These are phyloP conservation scores for Nomada goodeniana DNA, from an alignment of 2,888 invertebrate species.

Conservation along the genomic window DNA sequence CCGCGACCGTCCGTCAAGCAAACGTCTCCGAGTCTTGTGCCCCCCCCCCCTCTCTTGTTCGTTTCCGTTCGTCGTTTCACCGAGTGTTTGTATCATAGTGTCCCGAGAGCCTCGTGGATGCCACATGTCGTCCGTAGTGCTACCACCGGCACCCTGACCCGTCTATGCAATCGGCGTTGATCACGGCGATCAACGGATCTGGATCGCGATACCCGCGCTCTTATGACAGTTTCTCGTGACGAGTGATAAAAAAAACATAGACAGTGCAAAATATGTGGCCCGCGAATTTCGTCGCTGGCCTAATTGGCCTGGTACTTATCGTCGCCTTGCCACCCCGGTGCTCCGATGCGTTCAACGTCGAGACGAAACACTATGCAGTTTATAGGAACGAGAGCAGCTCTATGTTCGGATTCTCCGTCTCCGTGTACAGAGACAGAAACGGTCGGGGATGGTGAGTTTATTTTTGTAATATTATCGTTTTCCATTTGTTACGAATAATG, in stretches of 20 bases:
- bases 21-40: slow-evolving; percentile 65
- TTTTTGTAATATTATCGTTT: neutral
- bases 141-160: slow-evolving; percentile 59
- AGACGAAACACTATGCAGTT: slow-evolving; percentile 79
- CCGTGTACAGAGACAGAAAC: slow-evolving; percentile 77
- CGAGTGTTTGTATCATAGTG: slow-evolving; percentile 25
- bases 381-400: slow-evolving; percentile 74
- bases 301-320: slow-evolving; percentile 59
- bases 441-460: slow-evolving; percentile 78
- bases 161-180: neutral
- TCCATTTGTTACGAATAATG: neutral
- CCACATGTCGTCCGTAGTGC: slow-evolving; percentile 69
- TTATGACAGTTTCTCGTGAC: slow-evolving; percentile 29
- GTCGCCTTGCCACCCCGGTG: slow-evolving; percentile 61
- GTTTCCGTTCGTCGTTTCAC: slow-evolving; percentile 11
- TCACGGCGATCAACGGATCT: slow-evolving; percentile 5
- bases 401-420: slow-evolving; percentile 83
- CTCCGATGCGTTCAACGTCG: slow-evolving; percentile 78
- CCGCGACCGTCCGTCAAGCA: slow-evolving; percentile 79
- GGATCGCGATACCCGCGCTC: slow-evolving; percentile 17
- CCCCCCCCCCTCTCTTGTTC: slow-evolving; percentile 2
- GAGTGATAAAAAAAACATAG: slow-evolving; percentile 37
- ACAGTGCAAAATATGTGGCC: slow-evolving; percentile 62
- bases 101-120: slow-evolving; percentile 50
- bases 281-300: slow-evolving; percentile 60